Conservation (phyloP, 92 coral and sea anemone genomes). For the Zoanthus sansibaricus region DNA sequence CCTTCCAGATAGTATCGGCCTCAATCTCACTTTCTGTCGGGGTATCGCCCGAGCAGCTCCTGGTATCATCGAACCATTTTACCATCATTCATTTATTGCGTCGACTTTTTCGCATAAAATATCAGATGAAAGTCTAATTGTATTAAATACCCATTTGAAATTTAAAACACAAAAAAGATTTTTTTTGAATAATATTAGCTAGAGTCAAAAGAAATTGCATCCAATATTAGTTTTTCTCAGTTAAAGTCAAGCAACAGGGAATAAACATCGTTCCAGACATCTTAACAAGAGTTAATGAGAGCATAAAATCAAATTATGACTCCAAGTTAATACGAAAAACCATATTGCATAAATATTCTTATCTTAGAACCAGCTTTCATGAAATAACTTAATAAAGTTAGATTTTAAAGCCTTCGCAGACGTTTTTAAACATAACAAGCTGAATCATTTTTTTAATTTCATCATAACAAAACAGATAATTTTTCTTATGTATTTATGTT, state of each 20-base stretch:
- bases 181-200: not conserved
- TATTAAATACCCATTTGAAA: not conserved
- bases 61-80: too few species aligned
- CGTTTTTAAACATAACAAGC: not conserved
- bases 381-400: not conserved
- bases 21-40: too few species aligned
- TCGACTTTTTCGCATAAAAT: not conserved
- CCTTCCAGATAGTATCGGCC: too few species aligned
- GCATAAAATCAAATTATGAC: constrained; percentile 47
- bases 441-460: not conserved
- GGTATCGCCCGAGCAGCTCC: too few species aligned
- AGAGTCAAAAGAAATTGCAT: not conserved
- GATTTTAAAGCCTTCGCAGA: not conserved
- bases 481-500: not conserved
- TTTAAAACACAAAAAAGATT: not conserved
- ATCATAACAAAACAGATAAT: not conserved
- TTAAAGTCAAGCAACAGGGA: not conserved
- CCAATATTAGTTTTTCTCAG: not conserved
- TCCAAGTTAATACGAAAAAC: not conserved
- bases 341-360: constrained; percentile 24
- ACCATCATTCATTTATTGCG: not conserved
- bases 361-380: constrained; percentile 6
- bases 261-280: constrained; percentile 31
- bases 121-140: not conserved
- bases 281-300: constrained; percentile 34